Evolutionary conservation across 2,888 invertebrate genomes (phyloP).

Genomic region (Torymus texanus): DNA sequence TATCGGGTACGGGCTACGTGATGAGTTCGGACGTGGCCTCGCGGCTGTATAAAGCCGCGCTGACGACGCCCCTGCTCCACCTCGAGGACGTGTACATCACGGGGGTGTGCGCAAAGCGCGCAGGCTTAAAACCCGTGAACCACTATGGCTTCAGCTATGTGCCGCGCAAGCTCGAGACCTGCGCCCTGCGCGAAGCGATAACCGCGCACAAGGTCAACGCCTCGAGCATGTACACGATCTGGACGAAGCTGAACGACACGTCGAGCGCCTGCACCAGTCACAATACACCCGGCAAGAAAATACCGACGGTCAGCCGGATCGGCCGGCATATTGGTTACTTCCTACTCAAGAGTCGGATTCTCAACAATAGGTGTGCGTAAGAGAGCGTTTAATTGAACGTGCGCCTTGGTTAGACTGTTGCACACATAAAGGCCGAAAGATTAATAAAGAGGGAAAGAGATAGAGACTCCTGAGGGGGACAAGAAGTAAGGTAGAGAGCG

Average conservation of each 20-base stretch:
- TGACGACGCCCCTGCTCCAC: conserved; percentile 84
- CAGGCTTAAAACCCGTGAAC: conserved; percentile 79
- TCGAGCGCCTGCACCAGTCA: not conserved
- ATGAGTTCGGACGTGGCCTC: conserved; percentile 82
- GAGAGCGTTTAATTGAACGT: not conserved
- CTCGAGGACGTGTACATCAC: conserved; percentile 88
- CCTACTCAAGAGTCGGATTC: conserved; percentile 61
- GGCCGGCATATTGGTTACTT: conserved; percentile 64
- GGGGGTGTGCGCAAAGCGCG: conserved; percentile 82
- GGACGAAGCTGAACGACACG: conserved; percentile 67
- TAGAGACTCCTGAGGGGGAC: no score
- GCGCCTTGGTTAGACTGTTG: no score
- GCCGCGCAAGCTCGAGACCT: conserved; percentile 76
- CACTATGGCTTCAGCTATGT: conserved; percentile 81
- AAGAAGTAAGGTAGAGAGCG: no score
- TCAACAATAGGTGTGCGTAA: conserved; percentile 39
- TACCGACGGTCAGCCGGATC: conserved; percentile 28
- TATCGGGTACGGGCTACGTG: conserved; percentile 89
- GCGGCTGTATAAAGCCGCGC: conserved; percentile 81
- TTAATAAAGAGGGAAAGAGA: no score
- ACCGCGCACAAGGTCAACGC: conserved; percentile 78
- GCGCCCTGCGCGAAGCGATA: conserved; percentile 77
- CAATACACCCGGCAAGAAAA: not conserved
- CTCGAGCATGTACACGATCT: conserved; percentile 74
- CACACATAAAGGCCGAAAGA: no score